Evolutionary conservation across 2,113 vertebrate genomes (phyloP), one percentile per base, ranked within the genome.

Genomic region (Chaetops frenatus): DNA sequence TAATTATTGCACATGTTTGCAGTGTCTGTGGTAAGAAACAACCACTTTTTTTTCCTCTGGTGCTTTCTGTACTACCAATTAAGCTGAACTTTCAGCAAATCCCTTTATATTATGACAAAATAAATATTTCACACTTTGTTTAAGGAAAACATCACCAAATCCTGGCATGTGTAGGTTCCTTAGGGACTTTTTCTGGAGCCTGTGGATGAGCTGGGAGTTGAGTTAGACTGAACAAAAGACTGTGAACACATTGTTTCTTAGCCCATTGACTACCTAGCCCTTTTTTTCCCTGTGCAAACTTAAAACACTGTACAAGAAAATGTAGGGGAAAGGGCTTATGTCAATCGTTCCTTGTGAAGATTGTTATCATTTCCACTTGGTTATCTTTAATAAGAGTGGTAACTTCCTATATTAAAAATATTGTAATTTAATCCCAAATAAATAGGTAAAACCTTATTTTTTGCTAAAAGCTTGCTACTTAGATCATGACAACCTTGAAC

Each of bases 291-390:
- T n/a, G 3, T 35, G 47, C 15, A 69, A 91, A 60, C 8, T 45
- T 16, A 27, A 27, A 71, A 40, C 3, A 42, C 42, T 48, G 3
- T 31, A 24, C 10, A 90, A 60, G 29, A 65, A 77, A 78, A 62
- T 1, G 2, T 36, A 4, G 4, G 4, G 11, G n/a, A 60, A 12
- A 10, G 8, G 44, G 7, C 4, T 51, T 65, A 27, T 36, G 11
- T 5, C 11, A 53, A 36, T 65, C 54, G 23, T 35, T 66, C 22
- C 10, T 69, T 42, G 18, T 11, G 6, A 81, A 84, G 60, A 61
- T 47, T 69, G 36, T 47, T 42, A 13, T 18, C 0, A 50, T 84
- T 83, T 84, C 9, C 7, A 8, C 6, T 60, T 77, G 9, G 15
- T 24, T 67, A 8, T 25, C 14, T 76, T 86, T 67, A 17, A 10